phyloP scores from a whole-genome alignment of 2,113 vertebrate genomes.

The Colius striatus region DNA sequence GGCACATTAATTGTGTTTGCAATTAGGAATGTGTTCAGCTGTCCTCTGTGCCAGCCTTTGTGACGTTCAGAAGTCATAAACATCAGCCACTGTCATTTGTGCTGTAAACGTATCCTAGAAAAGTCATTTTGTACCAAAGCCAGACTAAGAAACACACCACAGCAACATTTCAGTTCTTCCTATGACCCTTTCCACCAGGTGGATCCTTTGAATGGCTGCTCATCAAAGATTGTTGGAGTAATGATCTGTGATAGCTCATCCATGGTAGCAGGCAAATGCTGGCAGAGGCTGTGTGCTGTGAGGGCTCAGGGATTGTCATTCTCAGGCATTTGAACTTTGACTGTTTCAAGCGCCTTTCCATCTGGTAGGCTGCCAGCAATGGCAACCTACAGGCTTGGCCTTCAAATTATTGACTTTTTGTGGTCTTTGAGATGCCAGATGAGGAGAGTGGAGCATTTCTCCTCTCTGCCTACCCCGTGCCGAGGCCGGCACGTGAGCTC shows the following conservation, averaged over 20 bases:
- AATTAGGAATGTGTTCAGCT: constrained; percentile 31
- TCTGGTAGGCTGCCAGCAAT: neutral
- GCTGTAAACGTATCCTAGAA: constrained; percentile 31
- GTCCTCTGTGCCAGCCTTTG: neutral
- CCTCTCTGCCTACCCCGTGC: neutral
- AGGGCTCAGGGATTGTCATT: neutral
- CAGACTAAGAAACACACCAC: neutral
- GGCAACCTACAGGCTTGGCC: neutral
- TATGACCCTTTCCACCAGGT: constrained; percentile 19
- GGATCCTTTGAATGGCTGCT: neutral
- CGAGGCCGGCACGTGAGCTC: neutral
- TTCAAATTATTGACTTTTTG: neutral
- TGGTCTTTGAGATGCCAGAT: neutral
- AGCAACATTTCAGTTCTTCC: neutral
- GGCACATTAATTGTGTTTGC: constrained; percentile 56
- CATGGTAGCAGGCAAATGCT: neutral
- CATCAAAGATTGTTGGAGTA: neutral
- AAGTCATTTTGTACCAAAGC: neutral
- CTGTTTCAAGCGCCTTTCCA: neutral
- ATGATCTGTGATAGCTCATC: neutral
- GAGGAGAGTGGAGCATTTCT: accelerated
- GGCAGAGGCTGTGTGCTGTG: neutral
- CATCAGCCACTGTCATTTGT: constrained; percentile 49
- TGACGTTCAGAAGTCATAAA: constrained; percentile 66
- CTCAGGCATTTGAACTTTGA: neutral